Evolutionary conservation across 2,888 invertebrate genomes (phyloP).

Genomic region (Synanthedon andrenaeformis): DNA sequence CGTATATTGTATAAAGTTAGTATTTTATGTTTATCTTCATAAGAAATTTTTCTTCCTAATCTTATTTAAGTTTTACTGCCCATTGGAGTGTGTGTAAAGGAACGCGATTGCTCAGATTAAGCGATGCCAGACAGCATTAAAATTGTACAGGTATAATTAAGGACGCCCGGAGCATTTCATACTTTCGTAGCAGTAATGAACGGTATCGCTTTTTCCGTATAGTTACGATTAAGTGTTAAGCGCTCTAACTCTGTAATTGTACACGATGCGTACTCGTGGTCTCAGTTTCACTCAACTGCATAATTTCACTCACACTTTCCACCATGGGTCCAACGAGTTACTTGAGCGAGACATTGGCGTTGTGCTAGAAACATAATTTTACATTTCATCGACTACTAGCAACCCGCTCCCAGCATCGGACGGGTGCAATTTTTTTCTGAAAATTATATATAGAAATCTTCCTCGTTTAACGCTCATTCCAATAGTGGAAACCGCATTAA

Average conservation of each 20-base stretch:
- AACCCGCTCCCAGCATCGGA: no score
- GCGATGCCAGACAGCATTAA: background rate
- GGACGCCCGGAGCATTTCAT: background rate
- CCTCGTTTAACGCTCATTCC: no score
- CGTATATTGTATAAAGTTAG: no score
- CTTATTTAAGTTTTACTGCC: no score
- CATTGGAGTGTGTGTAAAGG: no score
- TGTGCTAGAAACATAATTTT: conserved; percentile 2
- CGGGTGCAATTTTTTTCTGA: no score
- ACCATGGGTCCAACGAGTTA: conserved; percentile 5
- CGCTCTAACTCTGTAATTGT: conserved; percentile 7
- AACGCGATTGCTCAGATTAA: no score
- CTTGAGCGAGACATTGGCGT: background rate
- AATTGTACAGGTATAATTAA: background rate
- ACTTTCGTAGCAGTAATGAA: background rate
- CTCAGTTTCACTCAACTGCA: conserved; percentile 13
- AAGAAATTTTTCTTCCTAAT: no score
- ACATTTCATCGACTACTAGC: conserved; percentile 1
- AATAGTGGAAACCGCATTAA: no score
- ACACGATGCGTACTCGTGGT: conserved; percentile 2
- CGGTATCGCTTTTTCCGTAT: background rate
- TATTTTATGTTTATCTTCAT: no score
- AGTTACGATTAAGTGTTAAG: background rate
- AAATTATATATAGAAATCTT: no score
- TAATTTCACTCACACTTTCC: conserved; percentile 24